Percentiles rank a stretch among this genome's conserved stretches.
phyloP scores from a whole-genome alignment of 2,113 vertebrate species.

The Brachypteracias leptosomus region DNA sequence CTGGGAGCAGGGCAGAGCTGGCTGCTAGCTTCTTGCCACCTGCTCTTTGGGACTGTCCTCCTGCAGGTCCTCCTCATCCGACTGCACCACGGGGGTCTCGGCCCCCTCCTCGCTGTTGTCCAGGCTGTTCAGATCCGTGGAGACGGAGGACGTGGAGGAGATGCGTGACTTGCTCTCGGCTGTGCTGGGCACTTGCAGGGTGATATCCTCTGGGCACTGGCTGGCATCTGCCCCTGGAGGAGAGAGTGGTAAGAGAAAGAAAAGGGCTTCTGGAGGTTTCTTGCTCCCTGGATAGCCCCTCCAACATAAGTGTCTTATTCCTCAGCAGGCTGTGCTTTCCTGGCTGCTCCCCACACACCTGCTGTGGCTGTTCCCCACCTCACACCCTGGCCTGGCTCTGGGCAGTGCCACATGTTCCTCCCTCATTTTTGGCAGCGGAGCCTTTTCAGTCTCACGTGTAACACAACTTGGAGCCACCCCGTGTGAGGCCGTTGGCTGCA shows the following conservation, averaged over 20 bases:
- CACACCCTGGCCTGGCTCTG: background rate
- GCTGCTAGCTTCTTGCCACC: slow-evolving; percentile 71
- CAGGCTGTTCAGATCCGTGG: slow-evolving; percentile 84
- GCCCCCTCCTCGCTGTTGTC: slow-evolving; percentile 79
- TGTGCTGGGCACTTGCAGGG: slow-evolving; percentile 60
- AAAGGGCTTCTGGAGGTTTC: background rate
- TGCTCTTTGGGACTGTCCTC: slow-evolving; percentile 75
- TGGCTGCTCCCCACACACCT: background rate
- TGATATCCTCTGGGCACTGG: slow-evolving; percentile 72
- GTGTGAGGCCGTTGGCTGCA: background rate
- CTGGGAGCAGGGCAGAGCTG: slow-evolving; percentile 3
- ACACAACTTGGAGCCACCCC: background rate
- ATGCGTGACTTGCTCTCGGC: slow-evolving; percentile 79
- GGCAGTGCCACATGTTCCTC: slow-evolving; percentile 5
- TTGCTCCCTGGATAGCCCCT: background rate
- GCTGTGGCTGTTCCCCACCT: background rate
- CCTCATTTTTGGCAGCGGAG: background rate
- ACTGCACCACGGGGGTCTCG: slow-evolving; percentile 87
- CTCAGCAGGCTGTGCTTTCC: background rate
- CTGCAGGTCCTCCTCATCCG: slow-evolving; percentile 85
- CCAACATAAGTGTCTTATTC: background rate
- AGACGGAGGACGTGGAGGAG: slow-evolving; percentile 85
- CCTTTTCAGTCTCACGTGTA: background rate
- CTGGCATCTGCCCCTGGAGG: slow-evolving; percentile 55
- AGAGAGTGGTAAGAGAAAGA: background rate